These are phyloP conservation scores for Periparus ater DNA, from an alignment of 2,797 vertebrate species.

Conservation along the genomic window DNA sequence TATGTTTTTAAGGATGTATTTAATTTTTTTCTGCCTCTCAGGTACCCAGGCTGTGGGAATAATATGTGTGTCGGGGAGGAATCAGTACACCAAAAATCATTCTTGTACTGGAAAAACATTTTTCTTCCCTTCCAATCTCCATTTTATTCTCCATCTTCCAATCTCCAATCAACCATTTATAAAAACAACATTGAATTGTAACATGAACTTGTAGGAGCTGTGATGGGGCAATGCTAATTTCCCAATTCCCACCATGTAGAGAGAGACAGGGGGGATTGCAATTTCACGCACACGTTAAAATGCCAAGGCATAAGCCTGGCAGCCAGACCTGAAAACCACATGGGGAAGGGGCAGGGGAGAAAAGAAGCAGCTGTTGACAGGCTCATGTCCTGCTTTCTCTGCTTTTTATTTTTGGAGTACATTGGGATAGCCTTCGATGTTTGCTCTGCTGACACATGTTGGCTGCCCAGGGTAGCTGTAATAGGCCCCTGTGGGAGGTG, in stretches of 20 bases:
- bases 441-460: slow-evolving; percentile 64
- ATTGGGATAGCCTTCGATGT: slow-evolving; percentile 18
- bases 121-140: neutral
- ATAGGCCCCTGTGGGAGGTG: slow-evolving; percentile 69
- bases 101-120: neutral
- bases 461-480: slow-evolving; percentile 63
- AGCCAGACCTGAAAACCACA: slow-evolving; percentile 14
- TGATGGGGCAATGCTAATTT: slow-evolving; percentile 2
- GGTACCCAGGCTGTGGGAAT: neutral
- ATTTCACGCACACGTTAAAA: neutral
- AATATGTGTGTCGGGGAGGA: neutral
- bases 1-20: neutral
- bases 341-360: neutral
- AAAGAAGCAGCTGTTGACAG: neutral
- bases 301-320: neutral
- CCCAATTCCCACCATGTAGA: neutral
- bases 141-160: neutral
- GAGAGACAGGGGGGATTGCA: neutral
- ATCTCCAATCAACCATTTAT: neutral
- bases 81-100: neutral
- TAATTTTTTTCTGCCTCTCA: neutral
- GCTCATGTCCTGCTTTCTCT: slow-evolving; percentile 32
- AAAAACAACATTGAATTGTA: neutral
- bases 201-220: neutral
- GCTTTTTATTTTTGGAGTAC: slow-evolving; percentile 33